Evolutionary conservation across 2,888 invertebrate species (phyloP), one percentile per base, ranked within the genome.

Genomic region (Saturnia japonica): DNA sequence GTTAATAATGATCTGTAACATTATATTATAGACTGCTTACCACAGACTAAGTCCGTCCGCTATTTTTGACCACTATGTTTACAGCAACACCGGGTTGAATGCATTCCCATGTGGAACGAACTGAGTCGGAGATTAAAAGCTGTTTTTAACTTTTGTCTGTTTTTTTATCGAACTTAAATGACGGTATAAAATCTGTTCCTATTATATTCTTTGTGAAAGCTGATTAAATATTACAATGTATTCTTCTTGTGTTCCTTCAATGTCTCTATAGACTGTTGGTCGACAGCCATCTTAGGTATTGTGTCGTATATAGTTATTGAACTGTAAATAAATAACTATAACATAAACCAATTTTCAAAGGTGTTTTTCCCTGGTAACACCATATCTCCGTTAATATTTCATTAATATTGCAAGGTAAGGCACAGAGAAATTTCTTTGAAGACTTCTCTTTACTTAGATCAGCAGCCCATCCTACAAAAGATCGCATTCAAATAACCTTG

Each of bases 1-100:
- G 66, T 42, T 66, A 54, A 28, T 66, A 11, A 66, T 57, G 28
- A 67, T 11, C 66, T 66, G 70, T 66, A 54, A 54, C 16, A 40
- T 40, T 64, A 25, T 34, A 64, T n/a, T 40, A 64, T 64, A 40
- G 40, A 14, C 64, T 64, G n/a, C 40, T 19, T n/a, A 40, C 12
- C 8, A 40, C n/a, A 64, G 40, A 40, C 34, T n/a, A 62, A 28
- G 40, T 64, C 7, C 6, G n/a, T 64, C n/a, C n/a, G 40, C 40
- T 64, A 40, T 40, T 40, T 64, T 64, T n/a, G 16, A 40, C 16
- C 40, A n/a, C 1, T 40, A 40, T 64, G 64, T 64, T 40, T 64
- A 40, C 22, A 40, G 40, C 40, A 40, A 64, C n/a, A 11, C 40
- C 19, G n/a, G n/a, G 40, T 40, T 64, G 40, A 19, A 64, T 40